Evolutionary conservation across 2,888 invertebrate genomes (phyloP).

Genomic region (Nebria salina): DNA sequence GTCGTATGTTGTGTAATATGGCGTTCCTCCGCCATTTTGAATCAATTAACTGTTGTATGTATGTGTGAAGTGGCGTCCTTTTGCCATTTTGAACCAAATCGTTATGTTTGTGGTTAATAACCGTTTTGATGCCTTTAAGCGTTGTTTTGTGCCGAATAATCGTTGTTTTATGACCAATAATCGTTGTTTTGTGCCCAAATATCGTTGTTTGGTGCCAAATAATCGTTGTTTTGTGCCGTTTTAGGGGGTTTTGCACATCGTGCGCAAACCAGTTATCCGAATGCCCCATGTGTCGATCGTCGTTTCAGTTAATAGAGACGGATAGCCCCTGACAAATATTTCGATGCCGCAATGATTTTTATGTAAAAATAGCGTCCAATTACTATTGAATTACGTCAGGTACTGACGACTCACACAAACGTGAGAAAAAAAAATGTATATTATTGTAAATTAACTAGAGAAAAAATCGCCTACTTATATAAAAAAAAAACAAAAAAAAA

Average conservation of each 20-base stretch:
- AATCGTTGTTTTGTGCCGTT: slow-evolving; percentile 54
- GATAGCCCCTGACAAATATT: slow-evolving; percentile 62
- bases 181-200: not conserved
- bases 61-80: not conserved
- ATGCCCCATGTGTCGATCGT: slow-evolving; percentile 88
- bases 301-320: slow-evolving; percentile 66
- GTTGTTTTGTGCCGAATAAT: not conserved
- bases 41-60: too few species aligned
- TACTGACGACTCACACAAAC: not conserved
- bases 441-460: not conserved
- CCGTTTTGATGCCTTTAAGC: slow-evolving; percentile 47
- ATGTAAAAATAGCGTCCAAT: not conserved
- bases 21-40: too few species aligned
- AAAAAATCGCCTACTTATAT: not conserved
- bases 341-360: slow-evolving; percentile 26
- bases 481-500: not conserved
- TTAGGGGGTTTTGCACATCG: slow-evolving; percentile 83
- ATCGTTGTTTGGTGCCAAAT: not conserved
- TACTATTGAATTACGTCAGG: not conserved
- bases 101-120: not conserved
- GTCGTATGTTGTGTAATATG: too few species aligned
- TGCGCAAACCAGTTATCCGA: slow-evolving; percentile 81
- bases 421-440: not conserved
- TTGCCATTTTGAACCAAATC: not conserved
- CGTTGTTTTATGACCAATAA: not conserved